These are phyloP conservation scores for Belgica antarctica DNA, from an alignment of 2,888 invertebrate genomes.

Conservation along the genomic window DNA sequence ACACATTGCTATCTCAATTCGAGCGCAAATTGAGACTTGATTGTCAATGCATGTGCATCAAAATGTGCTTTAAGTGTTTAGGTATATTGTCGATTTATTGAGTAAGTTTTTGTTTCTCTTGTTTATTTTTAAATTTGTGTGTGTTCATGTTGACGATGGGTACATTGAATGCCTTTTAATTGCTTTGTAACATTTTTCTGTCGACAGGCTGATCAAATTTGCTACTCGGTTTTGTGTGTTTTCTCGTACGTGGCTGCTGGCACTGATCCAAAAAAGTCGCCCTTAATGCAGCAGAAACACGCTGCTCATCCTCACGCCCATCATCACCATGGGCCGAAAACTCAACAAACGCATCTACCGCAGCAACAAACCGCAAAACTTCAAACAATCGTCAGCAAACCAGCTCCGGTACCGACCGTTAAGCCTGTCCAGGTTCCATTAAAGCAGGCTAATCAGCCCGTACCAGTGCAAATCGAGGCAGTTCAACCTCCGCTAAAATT, in stretches of 20 bases:
- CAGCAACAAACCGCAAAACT: slow-evolving; percentile 50
- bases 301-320: slow-evolving; percentile 47
- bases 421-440: slow-evolving; percentile 41
- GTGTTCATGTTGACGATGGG: background rate
- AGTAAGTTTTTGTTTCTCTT: slow-evolving; percentile 5
- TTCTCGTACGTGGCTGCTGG: slow-evolving; percentile 98
- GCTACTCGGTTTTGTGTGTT: slow-evolving; percentile 98
- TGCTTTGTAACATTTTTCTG: slow-evolving; percentile 32
- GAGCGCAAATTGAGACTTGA: background rate
- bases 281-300: slow-evolving; percentile 52
- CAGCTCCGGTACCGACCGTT: background rate
- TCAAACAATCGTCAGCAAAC: slow-evolving; percentile 42
- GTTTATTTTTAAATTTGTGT: background rate
- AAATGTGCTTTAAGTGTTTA: background rate
- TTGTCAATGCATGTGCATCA: background rate
- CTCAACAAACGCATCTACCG: slow-evolving; percentile 52
- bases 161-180: slow-evolving; percentile 23
- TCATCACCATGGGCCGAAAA: slow-evolving; percentile 47
- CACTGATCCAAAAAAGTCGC: slow-evolving; percentile 65
- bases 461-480: slow-evolving; percentile 44
- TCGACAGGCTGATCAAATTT: slow-evolving; percentile 93
- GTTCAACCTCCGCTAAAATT: slow-evolving; percentile 29
- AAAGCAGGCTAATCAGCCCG: slow-evolving; percentile 43
- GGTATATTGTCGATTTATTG: no score
- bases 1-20: background rate